Evolutionary conservation across 2,888 invertebrate species (phyloP).

Genomic region (Phaedon cochleariae): DNA sequence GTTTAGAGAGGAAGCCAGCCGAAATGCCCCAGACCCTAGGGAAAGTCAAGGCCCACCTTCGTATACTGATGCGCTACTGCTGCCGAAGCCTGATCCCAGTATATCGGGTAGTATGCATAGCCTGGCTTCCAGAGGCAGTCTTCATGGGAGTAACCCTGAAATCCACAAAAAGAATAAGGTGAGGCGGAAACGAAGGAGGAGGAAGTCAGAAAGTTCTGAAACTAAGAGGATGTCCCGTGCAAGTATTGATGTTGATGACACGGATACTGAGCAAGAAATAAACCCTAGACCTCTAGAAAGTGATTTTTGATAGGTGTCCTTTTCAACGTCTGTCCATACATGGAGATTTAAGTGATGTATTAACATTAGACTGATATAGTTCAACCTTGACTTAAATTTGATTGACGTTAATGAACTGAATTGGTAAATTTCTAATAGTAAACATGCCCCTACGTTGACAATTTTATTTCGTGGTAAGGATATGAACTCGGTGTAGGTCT

Average conservation of each 20-base stretch:
- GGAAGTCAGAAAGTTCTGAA: conserved; percentile 47
- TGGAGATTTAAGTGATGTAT: neutral
- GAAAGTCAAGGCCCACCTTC: conserved; percentile 77
- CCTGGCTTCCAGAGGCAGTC: conserved; percentile 48
- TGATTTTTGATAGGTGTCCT: conserved; percentile 46
- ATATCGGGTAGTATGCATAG: conserved; percentile 57
- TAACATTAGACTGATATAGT: conserved; percentile 12
- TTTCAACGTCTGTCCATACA: neutral
- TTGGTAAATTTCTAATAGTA: conserved; percentile 34
- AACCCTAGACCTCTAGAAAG: conserved; percentile 48
- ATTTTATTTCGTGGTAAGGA: conserved; percentile 30
- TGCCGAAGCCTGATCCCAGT: conserved; percentile 73
- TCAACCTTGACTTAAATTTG: conserved; percentile 18
- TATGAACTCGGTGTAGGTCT: conserved; percentile 18
- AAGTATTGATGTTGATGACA: conserved; percentile 42
- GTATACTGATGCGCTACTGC: conserved; percentile 79
- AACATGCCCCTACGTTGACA: conserved; percentile 33
- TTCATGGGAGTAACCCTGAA: conserved; percentile 51
- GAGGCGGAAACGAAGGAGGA: conserved; percentile 50
- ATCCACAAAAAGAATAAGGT: conserved; percentile 48
- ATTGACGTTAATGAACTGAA: conserved; percentile 35
- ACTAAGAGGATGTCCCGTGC: conserved; percentile 42
- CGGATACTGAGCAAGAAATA: conserved; percentile 34
- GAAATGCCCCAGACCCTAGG: conserved; percentile 73
- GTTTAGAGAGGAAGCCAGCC: conserved; percentile 53